Evolutionary conservation across 2,113 vertebrate species (phyloP), one percentile per base, ranked within the genome.

Genomic region (Paradoxurus hermaphroditus): DNA sequence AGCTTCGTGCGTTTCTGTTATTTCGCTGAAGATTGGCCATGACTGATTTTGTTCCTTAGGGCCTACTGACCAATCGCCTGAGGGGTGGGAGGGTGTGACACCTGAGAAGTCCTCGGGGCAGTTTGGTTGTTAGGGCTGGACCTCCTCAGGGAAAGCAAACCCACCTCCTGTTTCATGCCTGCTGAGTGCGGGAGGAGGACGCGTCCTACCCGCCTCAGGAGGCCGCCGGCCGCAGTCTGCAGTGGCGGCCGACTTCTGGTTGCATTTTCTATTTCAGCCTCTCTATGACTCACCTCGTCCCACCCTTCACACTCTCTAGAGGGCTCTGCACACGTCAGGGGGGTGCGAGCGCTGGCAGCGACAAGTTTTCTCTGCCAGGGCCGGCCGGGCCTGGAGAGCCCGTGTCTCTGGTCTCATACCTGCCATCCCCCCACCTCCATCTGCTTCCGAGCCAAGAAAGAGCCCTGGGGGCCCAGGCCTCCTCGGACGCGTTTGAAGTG

Each of bases 351-450:
- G 5, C 27, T 27, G 65, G 25, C 44, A 85, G 49, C 25, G 72
- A 79, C 65, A 81, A 65, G n/a, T 68, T 81, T 46, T 53, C 79
- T 68, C 46, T 81, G 89, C 73, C 89, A 29, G n/a, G 12, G 14
- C 13, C 13, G 2, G 31, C 72, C 34, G 49, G 56, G 41, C 79
- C 73, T 53, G 23, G 7, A 82, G 21, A 89, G 63, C 53, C 63
- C 3, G 2, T 18, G 31, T 15, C n/a, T 65, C 81, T 21, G 72
- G n/a, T 31, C 81, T 78, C 49, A n/a, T 18, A 14, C 29, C 7
- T 8, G 27, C 46, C 8, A n/a, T 13, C 29, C 7, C 29, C 62
- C 5, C 25, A 56, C 25, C 15, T n/a, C 63, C 53, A 77, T 62
- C 85, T 92, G 79, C 65, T 77, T 86, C 85, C 27, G 39, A 75